Conservation (phyloP, 1,140 invertebrate species). For the Theocolax elegans region DNA sequence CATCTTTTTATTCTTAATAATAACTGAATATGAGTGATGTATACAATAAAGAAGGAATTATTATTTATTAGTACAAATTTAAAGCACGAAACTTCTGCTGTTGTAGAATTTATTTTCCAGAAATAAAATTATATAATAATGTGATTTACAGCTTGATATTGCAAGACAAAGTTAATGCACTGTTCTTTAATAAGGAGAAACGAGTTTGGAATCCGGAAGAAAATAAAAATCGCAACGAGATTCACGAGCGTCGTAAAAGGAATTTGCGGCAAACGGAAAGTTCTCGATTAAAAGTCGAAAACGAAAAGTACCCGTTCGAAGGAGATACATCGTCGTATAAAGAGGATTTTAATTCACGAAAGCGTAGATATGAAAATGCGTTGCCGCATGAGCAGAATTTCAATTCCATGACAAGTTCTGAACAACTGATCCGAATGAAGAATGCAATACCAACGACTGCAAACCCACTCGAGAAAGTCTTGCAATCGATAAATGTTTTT, state of each 20-base stretch:
- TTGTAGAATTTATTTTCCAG: too few relatives aligned
- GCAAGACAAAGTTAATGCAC: slow-evolving; percentile 1
- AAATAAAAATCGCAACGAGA: not conserved
- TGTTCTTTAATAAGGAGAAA: slow-evolving; percentile 2
- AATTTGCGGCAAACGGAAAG: not conserved
- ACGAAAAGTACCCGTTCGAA: too few relatives aligned
- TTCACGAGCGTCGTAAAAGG: not conserved
- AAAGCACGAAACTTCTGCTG: too few relatives aligned
- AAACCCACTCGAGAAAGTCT: not conserved
- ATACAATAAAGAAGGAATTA: too few relatives aligned
- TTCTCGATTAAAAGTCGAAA: not conserved
- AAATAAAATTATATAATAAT: too few relatives aligned
- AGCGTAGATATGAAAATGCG: not conserved
- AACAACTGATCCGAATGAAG: not conserved
- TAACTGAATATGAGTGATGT: too few relatives aligned
- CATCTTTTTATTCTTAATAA: too few relatives aligned
- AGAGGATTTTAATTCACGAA: not conserved
- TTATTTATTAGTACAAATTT: too few relatives aligned
- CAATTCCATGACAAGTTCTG: not conserved
- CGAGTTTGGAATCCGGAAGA: not conserved
- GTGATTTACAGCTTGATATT: not conserved
- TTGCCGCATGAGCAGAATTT: not conserved
- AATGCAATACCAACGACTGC: not conserved
- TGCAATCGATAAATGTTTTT: slow-evolving; percentile 24
- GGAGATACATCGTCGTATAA: too few relatives aligned